These are phyloP conservation scores for Tryphoninae sp. DNA, from an alignment of 2,888 invertebrate genomes.

Conservation along the genomic window DNA sequence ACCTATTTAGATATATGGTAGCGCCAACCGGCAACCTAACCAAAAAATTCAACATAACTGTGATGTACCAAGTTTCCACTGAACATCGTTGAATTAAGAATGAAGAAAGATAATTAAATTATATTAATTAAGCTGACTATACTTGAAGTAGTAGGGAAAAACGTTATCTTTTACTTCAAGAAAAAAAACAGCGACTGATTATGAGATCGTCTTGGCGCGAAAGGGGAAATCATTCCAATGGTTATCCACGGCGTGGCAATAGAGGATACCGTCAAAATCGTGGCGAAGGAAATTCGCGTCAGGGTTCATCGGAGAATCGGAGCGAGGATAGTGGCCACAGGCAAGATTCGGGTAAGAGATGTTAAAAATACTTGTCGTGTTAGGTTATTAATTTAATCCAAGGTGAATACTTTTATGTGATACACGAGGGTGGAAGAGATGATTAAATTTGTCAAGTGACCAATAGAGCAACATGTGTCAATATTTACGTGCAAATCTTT, in stretches of 20 bases:
- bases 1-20: neutral
- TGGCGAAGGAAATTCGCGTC: slow-evolving; percentile 44
- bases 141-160: neutral
- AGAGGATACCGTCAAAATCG: slow-evolving; percentile 55
- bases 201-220: slow-evolving; percentile 57
- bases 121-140: neutral
- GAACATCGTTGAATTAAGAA: neutral
- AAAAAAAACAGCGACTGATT: neutral
- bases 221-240: slow-evolving; percentile 41
- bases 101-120: neutral
- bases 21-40: neutral
- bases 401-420: too few relatives aligned
- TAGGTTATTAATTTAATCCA: too few relatives aligned
- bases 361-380: neutral
- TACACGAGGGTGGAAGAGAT: too few relatives aligned
- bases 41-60: neutral
- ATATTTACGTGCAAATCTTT: neutral
- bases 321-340: slow-evolving; percentile 35
- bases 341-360: slow-evolving; percentile 43
- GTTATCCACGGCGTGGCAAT: slow-evolving; percentile 55
- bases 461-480: neutral
- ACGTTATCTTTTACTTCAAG: neutral
- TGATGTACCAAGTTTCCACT: neutral
- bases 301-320: slow-evolving; percentile 21
- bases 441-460: too few relatives aligned